A percentile compares a stretch with the other conserved stretches of the same genome.
These are phyloP conservation scores for Nipponacmea schrenckii DNA, from an alignment of 2,888 invertebrate species.

Conservation along the genomic window DNA sequence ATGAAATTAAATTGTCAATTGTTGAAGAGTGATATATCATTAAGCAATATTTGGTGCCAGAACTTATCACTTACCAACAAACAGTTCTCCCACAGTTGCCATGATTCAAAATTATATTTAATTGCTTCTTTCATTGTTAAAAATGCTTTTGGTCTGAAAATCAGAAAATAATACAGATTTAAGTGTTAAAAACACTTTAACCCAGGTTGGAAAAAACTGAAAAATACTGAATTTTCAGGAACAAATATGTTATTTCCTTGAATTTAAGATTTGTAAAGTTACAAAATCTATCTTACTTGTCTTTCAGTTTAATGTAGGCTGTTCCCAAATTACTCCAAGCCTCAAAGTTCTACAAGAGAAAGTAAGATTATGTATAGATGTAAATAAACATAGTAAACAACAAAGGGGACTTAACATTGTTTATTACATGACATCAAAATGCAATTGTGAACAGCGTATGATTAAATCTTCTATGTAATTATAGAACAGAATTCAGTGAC, in stretches of 20 bases:
- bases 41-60: too few species aligned
- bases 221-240: not conserved
- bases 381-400: too few species aligned
- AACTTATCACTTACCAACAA: constrained; percentile 71
- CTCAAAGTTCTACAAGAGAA: constrained; percentile 78
- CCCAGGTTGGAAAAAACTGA: not conserved
- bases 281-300: constrained; percentile 74
- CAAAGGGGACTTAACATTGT: too few species aligned
- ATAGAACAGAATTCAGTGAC: too few species aligned
- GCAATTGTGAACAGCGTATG: too few species aligned
- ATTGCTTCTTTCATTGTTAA: constrained; percentile 87
- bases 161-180: too few species aligned
- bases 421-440: too few species aligned
- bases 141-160: constrained; percentile 76
- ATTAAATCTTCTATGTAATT: too few species aligned
- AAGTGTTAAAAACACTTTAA: not conserved
- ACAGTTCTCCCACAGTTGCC: constrained; percentile 96
- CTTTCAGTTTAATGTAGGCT: constrained; percentile 86
- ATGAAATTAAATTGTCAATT: too few species aligned
- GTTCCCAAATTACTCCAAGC: constrained; percentile 98
- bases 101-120: constrained; percentile 88
- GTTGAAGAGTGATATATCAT: too few species aligned
- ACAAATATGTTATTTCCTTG: not conserved
- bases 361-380: not conserved
- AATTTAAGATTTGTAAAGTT: not conserved